phyloP scores from a whole-genome alignment of 2,797 vertebrate species.

The Enteromius fasciolatus region DNA sequence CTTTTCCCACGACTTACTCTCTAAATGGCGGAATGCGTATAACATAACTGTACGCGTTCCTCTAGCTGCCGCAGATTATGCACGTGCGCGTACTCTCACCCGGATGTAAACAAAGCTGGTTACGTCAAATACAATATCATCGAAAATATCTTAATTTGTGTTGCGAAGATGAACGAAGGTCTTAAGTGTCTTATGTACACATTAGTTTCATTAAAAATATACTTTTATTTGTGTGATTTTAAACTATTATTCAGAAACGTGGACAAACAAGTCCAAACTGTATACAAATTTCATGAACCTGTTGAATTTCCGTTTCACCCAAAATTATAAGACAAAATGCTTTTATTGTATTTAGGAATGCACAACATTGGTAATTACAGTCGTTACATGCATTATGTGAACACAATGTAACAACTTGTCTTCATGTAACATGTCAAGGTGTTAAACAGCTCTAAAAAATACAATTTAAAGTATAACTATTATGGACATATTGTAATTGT shows the following conservation, averaged over 20 bases:
- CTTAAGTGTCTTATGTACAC: neutral
- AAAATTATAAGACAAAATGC: neutral
- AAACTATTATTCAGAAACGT: neutral
- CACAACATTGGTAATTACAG: conserved; percentile 25
- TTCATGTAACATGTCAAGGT: conserved; percentile 21
- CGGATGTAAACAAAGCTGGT: no score
- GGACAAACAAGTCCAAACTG: neutral
- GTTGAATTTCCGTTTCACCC: neutral
- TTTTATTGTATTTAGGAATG: conserved; percentile 41
- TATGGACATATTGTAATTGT: conserved; percentile 2
- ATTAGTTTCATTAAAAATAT: neutral
- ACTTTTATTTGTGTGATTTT: neutral
- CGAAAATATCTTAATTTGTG: no score
- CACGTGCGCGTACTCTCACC: no score
- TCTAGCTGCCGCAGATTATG: no score
- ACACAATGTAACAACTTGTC: conserved; percentile 34
- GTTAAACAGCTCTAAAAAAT: conserved; percentile 42
- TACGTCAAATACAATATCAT: no score
- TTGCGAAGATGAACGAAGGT: no score
- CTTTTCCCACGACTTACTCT: no score
- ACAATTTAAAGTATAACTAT: conserved; percentile 13
- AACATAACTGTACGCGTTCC: no score
- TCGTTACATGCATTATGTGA: conserved; percentile 39
- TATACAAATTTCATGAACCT: no score
- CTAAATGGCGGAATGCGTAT: no score